A percentile compares a stretch with the other conserved stretches of the same genome.
Evolutionary conservation across 2,113 vertebrate genomes (phyloP).

Genomic region (Okapia johnstoni): DNA sequence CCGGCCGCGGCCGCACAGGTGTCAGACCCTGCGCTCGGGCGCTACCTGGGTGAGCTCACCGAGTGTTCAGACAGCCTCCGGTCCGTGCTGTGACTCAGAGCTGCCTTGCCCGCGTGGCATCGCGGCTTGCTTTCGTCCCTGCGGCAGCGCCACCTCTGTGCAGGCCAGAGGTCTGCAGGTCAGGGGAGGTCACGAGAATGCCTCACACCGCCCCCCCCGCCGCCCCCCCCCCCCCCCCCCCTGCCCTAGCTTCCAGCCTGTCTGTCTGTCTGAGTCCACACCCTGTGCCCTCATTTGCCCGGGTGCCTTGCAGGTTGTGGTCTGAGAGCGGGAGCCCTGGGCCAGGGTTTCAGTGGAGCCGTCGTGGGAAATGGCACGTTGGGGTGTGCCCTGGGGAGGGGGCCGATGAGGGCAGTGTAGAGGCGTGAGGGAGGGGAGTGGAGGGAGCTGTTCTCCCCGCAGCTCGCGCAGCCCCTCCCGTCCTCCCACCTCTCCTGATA

Average conservation of each 20-base stretch:
- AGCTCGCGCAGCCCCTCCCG: background rate
- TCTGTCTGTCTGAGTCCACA: background rate
- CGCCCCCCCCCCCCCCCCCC: background rate
- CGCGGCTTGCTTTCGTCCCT: background rate
- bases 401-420: background rate
- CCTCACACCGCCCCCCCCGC: background rate
- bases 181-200: background rate
- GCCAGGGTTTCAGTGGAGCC: background rate
- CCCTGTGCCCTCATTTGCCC: background rate
- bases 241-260: background rate
- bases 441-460: too few relatives aligned
- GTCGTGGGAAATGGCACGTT: accelerated
- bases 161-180: background rate
- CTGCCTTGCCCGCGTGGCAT: background rate
- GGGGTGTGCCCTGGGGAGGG: background rate
- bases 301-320: background rate
- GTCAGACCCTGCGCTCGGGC: too few relatives aligned
- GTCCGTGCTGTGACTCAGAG: background rate
- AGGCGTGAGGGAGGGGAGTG: accelerated
- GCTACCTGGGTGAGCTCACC: background rate
- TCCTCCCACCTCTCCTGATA: background rate
- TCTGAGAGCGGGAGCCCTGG: background rate
- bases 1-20: background rate
- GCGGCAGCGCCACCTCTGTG: background rate
- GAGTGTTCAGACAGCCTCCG: background rate